phyloP scores from a whole-genome alignment of 2,113 vertebrate species.

The Falcunculus frontatus region DNA sequence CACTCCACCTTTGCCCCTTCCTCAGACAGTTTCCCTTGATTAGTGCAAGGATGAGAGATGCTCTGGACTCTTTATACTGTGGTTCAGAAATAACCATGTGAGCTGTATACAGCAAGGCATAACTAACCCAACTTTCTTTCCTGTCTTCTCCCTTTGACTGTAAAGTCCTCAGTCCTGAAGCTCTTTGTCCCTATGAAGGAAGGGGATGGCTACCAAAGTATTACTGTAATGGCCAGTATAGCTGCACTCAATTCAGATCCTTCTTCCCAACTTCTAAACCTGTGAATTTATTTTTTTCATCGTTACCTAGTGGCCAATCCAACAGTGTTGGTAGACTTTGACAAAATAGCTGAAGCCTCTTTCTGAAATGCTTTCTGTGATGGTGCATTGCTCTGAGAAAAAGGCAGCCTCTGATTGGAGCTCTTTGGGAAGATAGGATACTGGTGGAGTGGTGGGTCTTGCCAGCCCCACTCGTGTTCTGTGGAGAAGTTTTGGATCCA shows the following conservation, averaged over 20 bases:
- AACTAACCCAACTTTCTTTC: not conserved
- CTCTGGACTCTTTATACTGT: not conserved
- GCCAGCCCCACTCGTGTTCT: not conserved
- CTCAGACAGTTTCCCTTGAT: conserved; percentile 38
- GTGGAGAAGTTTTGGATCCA: not conserved
- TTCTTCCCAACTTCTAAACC: conserved; percentile 20
- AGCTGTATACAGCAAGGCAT: conserved; percentile 16
- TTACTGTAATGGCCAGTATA: conserved; percentile 63
- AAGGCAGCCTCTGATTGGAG: not conserved
- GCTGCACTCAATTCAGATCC: conserved; percentile 32
- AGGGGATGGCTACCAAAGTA: conserved; percentile 64
- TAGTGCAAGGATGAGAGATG: conserved; percentile 27
- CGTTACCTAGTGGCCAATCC: conserved; percentile 21
- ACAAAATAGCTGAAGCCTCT: conserved; percentile 15
- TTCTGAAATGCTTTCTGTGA: conserved; percentile 53
- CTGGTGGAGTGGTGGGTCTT: not conserved
- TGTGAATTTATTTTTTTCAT: conserved; percentile 32
- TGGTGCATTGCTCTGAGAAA: conserved; percentile 12
- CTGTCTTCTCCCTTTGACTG: not conserved
- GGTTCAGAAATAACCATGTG: conserved; percentile 28
- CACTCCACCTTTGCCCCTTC: conserved; percentile 29
- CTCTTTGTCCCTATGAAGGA: conserved; percentile 72
- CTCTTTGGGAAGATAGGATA: conserved; percentile 10
- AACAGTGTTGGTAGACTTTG: conserved; percentile 40
- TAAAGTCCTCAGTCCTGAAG: conserved; percentile 17